Percentiles rank a stretch among this genome's conserved stretches.
Conservation (phyloP, 2,888 invertebrate species). For the Bombylius major region DNA sequence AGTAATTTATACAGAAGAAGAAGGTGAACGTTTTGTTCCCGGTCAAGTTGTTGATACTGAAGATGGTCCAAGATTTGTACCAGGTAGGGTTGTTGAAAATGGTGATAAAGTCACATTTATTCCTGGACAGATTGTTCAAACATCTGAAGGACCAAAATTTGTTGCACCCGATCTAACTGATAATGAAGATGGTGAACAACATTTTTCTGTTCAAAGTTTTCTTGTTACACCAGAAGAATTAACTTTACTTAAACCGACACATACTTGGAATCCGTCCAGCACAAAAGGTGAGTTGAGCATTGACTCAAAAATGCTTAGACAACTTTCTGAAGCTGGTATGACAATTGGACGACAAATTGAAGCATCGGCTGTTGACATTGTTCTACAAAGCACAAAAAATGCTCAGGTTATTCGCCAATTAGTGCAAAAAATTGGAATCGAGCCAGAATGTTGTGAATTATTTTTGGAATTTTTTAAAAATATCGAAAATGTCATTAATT, state of each 20-base stretch:
- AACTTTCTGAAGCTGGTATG: slow-evolving; percentile 56
- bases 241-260: slow-evolving; percentile 32
- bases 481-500: slow-evolving; percentile 3
- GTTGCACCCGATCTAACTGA: slow-evolving; percentile 55
- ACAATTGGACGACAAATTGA: slow-evolving; percentile 52
- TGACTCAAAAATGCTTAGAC: slow-evolving; percentile 50
- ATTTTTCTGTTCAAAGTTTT: slow-evolving; percentile 60
- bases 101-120: slow-evolving; percentile 61
- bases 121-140: slow-evolving; percentile 64
- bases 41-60: slow-evolving; percentile 61
- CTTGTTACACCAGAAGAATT: slow-evolving; percentile 41
- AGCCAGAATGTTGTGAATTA: slow-evolving; percentile 5
- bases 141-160: slow-evolving; percentile 55
- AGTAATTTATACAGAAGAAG: slow-evolving; percentile 45
- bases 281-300: slow-evolving; percentile 46
- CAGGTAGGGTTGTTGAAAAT: slow-evolving; percentile 59
- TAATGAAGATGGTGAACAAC: slow-evolving; percentile 49
- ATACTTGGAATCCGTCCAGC: slow-evolving; percentile 17
- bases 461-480: slow-evolving; percentile 10
- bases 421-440: slow-evolving; percentile 3
- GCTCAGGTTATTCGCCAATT: slow-evolving; percentile 11
- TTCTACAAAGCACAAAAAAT: slow-evolving; percentile 37
- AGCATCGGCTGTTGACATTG: slow-evolving; percentile 48
- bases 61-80: slow-evolving; percentile 56
- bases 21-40: slow-evolving; percentile 42